A percentile compares a stretch with the other conserved stretches of the same genome.
These are phyloP conservation scores for Macroglossus sobrinus DNA, from an alignment of 2,113 vertebrate genomes.

Conservation along the genomic window DNA sequence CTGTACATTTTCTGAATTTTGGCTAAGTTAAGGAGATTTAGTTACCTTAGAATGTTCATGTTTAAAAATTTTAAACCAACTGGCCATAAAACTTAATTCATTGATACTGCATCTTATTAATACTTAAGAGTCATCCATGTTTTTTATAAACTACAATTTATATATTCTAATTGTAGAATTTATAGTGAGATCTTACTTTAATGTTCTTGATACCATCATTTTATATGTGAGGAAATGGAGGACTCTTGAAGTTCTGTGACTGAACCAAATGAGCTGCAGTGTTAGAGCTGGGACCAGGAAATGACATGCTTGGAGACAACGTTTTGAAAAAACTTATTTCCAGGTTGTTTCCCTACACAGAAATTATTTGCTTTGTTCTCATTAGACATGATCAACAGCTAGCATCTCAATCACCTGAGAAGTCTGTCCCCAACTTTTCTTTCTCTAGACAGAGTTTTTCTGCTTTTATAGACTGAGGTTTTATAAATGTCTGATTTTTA, in stretches of 20 bases:
- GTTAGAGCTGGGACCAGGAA: neutral
- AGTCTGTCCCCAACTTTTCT: no score
- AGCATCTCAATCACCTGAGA: neutral
- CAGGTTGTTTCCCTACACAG: neutral
- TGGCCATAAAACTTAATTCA: neutral
- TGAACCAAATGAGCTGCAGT: neutral
- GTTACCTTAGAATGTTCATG: neutral
- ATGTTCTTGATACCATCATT: neutral
- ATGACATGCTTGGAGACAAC: fast-evolving
- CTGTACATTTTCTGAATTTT: neutral
- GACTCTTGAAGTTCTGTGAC: neutral
- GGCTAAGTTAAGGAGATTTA: neutral
- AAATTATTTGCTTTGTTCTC: neutral
- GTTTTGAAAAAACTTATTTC: neutral
- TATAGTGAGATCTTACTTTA: neutral
- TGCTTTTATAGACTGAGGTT: neutral
- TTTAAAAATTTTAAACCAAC: neutral
- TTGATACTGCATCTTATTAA: neutral
- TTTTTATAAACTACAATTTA: neutral
- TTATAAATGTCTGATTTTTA: neutral
- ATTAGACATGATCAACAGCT: neutral
- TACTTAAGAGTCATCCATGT: neutral
- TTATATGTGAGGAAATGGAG: neutral
- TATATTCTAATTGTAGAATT: neutral
- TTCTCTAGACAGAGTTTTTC: neutral